Base-by-base conservation (phyloP, 1,140 invertebrate genomes). In the Zophobas morio region DNA sequence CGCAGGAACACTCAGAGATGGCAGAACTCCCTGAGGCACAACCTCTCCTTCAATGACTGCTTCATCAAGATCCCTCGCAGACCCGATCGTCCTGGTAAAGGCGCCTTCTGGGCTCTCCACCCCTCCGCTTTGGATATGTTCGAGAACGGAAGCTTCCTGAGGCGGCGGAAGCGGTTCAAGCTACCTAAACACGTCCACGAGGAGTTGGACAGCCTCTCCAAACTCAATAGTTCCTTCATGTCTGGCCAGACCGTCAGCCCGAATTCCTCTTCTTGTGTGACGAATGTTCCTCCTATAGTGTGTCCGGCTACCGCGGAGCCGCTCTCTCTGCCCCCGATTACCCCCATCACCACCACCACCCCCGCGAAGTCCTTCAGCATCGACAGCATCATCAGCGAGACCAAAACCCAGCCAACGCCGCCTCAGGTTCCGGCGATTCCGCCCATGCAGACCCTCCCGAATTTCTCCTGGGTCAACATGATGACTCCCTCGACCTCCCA, bases 1-100 rank as follows among this genome's bases (percentile, higher is more conserved):
- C 88, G 95, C n/a, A 93, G 95, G 84, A 96, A 97, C 87, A 97
- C 95, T 1, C 93, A 96, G 84, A 86, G 94, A 47, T 96, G 94
- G 94, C 94, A 97, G 86, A 96, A 96, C 83, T 96, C 94, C 0
- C 87, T 96, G 34, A 88, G 95, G 35, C 95, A 96, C 85, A 97
- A 98, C 86, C 88, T 98, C 6, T 95, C 94, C 8, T 95, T 98
- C 87, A 98, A 98, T 88, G 96, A 98, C 87, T 98, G 96, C 86
- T 98, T 98, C 86, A 92, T 98, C 78, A 97, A 98, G 89, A 94
- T 98, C 71, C 96, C 96, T 0, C 87, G 96, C 8, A 88, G 94
- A 40, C 94, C 95, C 0, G 95, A 97, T 84, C 86, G 94, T 32
- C 96, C 96, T 0, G 96, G 96, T 8, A 98, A 98, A 88, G 96